Conservation (phyloP, 2,888 invertebrate genomes). For the Drosophila merina region DNA sequence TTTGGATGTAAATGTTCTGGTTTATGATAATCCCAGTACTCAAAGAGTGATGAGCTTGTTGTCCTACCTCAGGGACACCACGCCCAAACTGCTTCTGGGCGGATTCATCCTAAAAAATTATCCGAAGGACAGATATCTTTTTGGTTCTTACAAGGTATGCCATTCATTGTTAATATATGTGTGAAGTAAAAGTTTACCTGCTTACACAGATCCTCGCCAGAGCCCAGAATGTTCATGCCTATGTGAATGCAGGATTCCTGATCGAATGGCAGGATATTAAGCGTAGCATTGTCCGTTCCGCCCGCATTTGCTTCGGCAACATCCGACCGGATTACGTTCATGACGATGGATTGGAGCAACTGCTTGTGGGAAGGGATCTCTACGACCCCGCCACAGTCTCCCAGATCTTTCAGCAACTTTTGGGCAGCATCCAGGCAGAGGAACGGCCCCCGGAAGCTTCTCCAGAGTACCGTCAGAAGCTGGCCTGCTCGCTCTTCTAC, state of each 20-base stretch:
- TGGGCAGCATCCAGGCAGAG: constrained; percentile 87
- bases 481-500: constrained; percentile 91
- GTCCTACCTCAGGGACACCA: constrained; percentile 87
- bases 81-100: constrained; percentile 86
- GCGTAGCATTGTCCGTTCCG: constrained; percentile 64
- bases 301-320: constrained; percentile 88
- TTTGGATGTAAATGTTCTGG: constrained; percentile 70
- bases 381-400: constrained; percentile 79
- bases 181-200: neutral
- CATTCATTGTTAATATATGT: neutral
- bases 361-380: constrained; percentile 84
- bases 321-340: constrained; percentile 86
- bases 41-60: constrained; percentile 84
- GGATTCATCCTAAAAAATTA: constrained; percentile 86
- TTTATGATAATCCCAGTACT: constrained; percentile 75
- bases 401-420: constrained; percentile 85
- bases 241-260: constrained; percentile 90
- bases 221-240: constrained; percentile 91
- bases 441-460: constrained; percentile 88
- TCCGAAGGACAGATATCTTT: constrained; percentile 84
- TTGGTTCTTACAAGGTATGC: constrained; percentile 88
- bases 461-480: constrained; percentile 87
- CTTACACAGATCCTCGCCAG: constrained; percentile 87
- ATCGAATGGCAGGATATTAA: constrained; percentile 83
- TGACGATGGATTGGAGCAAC: constrained; percentile 86